These are phyloP conservation scores for Eucera pruinosa DNA, from an alignment of 2,888 invertebrate species.

Conservation along the genomic window DNA sequence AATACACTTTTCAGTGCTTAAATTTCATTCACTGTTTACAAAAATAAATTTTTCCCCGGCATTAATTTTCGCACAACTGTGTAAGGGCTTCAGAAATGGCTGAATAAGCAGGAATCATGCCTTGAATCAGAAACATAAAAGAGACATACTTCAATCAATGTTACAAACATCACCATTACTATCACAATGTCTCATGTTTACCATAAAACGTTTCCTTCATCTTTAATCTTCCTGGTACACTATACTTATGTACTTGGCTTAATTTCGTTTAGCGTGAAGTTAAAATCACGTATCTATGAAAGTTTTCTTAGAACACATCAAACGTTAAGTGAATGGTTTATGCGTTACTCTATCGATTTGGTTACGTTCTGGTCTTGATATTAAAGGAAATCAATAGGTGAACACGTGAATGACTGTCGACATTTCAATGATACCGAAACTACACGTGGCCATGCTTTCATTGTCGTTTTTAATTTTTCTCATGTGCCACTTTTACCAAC, in stretches of 20 bases:
- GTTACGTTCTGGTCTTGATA: slow-evolving; percentile 69
- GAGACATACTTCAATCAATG: background rate
- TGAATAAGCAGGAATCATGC: background rate
- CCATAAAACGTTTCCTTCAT: background rate
- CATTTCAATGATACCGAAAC: slow-evolving; percentile 28
- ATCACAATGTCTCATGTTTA: background rate
- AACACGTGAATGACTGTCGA: slow-evolving; percentile 66
- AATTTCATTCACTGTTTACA: no score
- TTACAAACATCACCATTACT: background rate
- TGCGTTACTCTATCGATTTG: slow-evolving; percentile 62
- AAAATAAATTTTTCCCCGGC: no score
- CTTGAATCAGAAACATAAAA: slow-evolving; percentile 4
- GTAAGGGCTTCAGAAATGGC: background rate
- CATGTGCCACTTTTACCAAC: background rate
- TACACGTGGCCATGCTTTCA: slow-evolving; percentile 18
- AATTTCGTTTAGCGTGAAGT: background rate
- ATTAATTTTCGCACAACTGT: no score
- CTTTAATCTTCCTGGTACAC: background rate
- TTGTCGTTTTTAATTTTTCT: background rate
- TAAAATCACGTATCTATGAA: slow-evolving; percentile 6
- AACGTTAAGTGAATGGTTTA: slow-evolving; percentile 3
- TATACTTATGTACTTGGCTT: background rate
- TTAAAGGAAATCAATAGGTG: slow-evolving; percentile 74
- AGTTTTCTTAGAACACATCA: slow-evolving; percentile 3
- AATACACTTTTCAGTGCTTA: no score